Base-by-base conservation (phyloP, 2,888 invertebrate genomes). In the Oligia fasciuncula region DNA sequence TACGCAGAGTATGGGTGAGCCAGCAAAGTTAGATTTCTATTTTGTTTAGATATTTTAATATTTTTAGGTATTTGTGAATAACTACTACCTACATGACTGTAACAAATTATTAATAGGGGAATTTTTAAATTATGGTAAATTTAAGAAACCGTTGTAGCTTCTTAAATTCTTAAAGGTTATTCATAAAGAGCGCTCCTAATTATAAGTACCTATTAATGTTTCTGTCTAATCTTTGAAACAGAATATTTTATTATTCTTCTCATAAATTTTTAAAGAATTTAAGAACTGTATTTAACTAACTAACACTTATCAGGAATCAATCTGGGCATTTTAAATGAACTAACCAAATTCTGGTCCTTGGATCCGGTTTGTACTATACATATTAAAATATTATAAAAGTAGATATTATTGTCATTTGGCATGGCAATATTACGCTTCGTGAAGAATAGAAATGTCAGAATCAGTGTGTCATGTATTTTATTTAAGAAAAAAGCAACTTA, bases 1-100 rank as follows among this genome's bases (percentile, higher is more conserved):
- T 68, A 29, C 29, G 29, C 29, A 29, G 29, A 29, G 29, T 29
- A 46, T 46, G n/a, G 17, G 68, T n/a, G 67, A 57, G 23, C 40
- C 60, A 19, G 14, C 43, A 46, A 49, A 4, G 13, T 40, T 35
- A 14, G 13, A 17, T 4, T 23, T 17, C 9, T 40, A 40, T 51
- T 51, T 79, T 29, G 43, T 29, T 23, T n/a, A 8, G 19, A n/a
- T 43, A 29, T 80, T 49, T 49, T 76, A 51, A 51, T 17, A n/a
- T 5, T 4, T 43, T 0, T 43, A 35, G 23, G 1, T 19, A 35
- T 62, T 29, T 17, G 29, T 35, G 19, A 9, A 63, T 35, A 35
- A 63, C 35, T 35, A 35, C 17, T 35, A 35, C 17, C 63, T 19
- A 35, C 63, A 3, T 63, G 35, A 63, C 35, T 35, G 14, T n/a